Evolutionary conservation across 1,140 invertebrate species (phyloP).

Genomic region (Heliothis subflexa): DNA sequence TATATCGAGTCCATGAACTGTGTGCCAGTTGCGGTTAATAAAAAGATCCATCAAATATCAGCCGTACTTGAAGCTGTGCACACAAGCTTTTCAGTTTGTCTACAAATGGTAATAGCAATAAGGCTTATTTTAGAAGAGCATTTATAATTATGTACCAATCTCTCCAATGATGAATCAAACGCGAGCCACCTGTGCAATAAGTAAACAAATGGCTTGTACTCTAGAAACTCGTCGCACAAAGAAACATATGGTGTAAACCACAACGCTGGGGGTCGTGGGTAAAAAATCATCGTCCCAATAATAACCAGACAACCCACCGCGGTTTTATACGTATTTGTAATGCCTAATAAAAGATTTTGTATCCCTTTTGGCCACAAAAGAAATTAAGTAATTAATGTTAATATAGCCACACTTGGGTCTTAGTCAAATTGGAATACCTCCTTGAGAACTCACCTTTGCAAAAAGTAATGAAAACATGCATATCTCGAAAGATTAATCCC

Average conservation of each 20-base stretch:
- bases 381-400: neutral
- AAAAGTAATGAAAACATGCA: neutral
- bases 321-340: constrained; percentile 33
- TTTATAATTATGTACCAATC: neutral
- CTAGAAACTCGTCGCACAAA: neutral
- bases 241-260: constrained; percentile 6
- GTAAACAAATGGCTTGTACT: constrained; percentile 19
- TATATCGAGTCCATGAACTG: too few species aligned
- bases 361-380: neutral
- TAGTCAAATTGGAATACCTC: too few species aligned
- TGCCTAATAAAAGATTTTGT: constrained; percentile 19
- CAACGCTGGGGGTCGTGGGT: constrained; percentile 41
- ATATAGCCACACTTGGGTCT: neutral
- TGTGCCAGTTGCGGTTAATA: too few species aligned
- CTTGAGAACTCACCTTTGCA: too few species aligned
- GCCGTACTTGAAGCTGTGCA: too few species aligned
- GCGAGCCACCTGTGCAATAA: constrained; percentile 26
- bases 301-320: constrained; percentile 43
- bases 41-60: too few species aligned
- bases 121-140: neutral
- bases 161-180: neutral
- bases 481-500: neutral
- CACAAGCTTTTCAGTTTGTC: too few species aligned
- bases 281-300: constrained; percentile 40
- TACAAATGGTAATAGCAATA: neutral